Conservation (phyloP, 2,888 invertebrate genomes). For the Vesta saturnalis region DNA sequence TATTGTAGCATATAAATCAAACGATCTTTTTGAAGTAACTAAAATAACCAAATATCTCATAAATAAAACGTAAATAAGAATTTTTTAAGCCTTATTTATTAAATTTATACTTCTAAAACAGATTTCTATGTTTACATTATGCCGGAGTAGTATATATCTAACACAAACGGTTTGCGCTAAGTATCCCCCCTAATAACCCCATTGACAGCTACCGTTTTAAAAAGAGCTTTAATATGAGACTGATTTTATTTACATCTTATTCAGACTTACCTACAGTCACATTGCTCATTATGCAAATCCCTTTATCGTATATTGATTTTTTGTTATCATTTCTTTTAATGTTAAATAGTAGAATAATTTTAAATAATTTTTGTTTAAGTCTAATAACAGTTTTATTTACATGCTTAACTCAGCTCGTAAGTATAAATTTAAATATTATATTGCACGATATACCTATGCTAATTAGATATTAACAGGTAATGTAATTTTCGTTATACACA, state of each 20-base stretch:
- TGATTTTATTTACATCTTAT: too few species aligned
- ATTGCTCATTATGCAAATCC: too few species aligned
- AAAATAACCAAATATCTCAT: background rate
- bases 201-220: background rate
- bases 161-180: background rate
- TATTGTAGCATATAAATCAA: slow-evolving; percentile 1
- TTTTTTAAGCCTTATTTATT: background rate
- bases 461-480: background rate
- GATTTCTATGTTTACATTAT: background rate
- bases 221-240: background rate
- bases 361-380: background rate
- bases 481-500: background rate
- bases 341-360: background rate
- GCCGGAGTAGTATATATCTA: too few species aligned
- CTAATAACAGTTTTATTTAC: slow-evolving; percentile 8
- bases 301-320: background rate
- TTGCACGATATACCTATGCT: background rate
- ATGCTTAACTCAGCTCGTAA: slow-evolving; percentile 13
- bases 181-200: background rate
- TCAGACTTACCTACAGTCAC: too few species aligned
- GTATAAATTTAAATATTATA: background rate
- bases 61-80: background rate
- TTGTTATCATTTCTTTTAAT: background rate
- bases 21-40: slow-evolving; percentile 5
- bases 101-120: background rate